Percentiles rank a stretch among this genome's conserved stretches.
These are phyloP conservation scores for Tenthredo amoena DNA, from an alignment of 2,888 invertebrate species.

Conservation along the genomic window DNA sequence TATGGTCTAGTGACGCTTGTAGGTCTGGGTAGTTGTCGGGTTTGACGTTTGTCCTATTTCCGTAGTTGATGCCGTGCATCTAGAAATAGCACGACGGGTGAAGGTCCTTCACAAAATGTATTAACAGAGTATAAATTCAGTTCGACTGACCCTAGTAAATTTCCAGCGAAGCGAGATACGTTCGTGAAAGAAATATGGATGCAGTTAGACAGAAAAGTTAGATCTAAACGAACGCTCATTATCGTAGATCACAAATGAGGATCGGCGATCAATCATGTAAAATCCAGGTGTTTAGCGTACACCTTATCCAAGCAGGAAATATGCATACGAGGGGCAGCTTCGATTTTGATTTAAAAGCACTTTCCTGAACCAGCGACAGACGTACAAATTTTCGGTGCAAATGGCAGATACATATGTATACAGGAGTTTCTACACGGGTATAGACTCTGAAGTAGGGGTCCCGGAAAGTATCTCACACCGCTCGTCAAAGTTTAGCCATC, in stretches of 20 bases:
- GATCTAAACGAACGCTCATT: background rate
- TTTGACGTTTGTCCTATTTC: slow-evolving; percentile 34
- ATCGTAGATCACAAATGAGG: background rate
- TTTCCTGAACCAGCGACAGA: background rate
- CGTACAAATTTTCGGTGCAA: background rate
- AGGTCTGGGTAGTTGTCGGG: background rate
- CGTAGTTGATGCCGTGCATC: slow-evolving; percentile 5
- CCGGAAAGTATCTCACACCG: background rate
- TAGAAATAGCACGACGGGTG: slow-evolving; percentile 20
- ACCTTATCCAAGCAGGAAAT: background rate
- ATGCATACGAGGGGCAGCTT: background rate
- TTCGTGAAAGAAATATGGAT: background rate
- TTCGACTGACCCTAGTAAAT: background rate
- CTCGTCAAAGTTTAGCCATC: slow-evolving; percentile 9
- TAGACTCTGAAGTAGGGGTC: background rate
- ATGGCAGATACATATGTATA: background rate
- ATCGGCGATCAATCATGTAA: too few species aligned
- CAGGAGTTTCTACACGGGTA: background rate
- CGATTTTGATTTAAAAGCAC: background rate
- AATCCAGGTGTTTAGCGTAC: too few species aligned
- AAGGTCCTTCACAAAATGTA: slow-evolving; percentile 7
- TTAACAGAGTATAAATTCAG: slow-evolving; percentile 16
- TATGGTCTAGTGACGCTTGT: slow-evolving; percentile 25
- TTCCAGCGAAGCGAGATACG: background rate
- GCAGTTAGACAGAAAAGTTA: background rate